Evolutionary conservation across 2,888 invertebrate species (phyloP).

Genomic region (Agrochola lychnidis): DNA sequence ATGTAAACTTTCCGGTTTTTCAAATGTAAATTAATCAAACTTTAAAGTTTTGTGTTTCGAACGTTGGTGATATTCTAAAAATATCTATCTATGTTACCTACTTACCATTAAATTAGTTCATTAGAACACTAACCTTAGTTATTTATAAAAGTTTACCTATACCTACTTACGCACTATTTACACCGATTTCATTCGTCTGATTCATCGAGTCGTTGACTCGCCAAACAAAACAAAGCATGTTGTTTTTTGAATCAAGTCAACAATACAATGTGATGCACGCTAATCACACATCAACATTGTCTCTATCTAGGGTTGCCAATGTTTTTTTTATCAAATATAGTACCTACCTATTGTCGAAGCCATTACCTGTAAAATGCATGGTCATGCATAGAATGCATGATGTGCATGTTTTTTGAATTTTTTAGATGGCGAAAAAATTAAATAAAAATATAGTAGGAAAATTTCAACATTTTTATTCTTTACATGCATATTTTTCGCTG

Average conservation of each 20-base stretch:
- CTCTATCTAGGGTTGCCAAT: background rate
- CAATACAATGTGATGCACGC: constrained; percentile 17
- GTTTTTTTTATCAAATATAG: too few relatives aligned
- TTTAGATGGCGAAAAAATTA: too few relatives aligned
- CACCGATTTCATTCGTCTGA: constrained; percentile 19
- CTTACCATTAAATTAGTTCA: background rate
- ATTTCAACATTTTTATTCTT: too few relatives aligned
- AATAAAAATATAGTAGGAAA: too few relatives aligned
- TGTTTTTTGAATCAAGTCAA: constrained; percentile 17
- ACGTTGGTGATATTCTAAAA: background rate
- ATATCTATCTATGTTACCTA: background rate
- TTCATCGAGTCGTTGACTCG: constrained; percentile 41
- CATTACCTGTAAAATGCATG: too few relatives aligned
- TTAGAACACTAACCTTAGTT: constrained; percentile 12
- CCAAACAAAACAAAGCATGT: constrained; percentile 45
- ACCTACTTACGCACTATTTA: constrained; percentile 30
- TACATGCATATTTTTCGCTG: too few relatives aligned
- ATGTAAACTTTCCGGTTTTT: background rate
- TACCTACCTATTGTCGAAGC: too few relatives aligned
- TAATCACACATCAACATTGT: constrained; percentile 4
- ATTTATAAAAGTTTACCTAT: constrained; percentile 9
- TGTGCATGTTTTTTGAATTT: too few relatives aligned
- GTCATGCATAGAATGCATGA: too few relatives aligned
- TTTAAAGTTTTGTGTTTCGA: background rate
- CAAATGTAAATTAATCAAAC: background rate